Evolutionary conservation across 92 coral and sea anemone species (phyloP).

Genomic region (Epizoanthus fatuus): DNA sequence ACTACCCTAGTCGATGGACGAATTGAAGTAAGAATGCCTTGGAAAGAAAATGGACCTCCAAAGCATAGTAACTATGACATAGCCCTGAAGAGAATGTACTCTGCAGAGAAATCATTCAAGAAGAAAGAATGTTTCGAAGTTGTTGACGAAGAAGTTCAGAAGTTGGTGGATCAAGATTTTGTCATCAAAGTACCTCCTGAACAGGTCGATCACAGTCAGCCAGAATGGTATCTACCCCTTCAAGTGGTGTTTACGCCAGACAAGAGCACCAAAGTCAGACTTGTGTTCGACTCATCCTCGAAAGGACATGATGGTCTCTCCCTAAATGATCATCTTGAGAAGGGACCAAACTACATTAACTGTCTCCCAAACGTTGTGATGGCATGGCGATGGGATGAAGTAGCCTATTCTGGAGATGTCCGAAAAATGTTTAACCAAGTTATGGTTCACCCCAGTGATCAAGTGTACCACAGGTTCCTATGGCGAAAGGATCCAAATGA

Average conservation of each 20-base stretch:
- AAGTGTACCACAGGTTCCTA: constrained; percentile 76
- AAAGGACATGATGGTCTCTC: constrained; percentile 57
- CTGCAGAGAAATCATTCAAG: constrained; percentile 70
- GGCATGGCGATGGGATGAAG: constrained; percentile 77
- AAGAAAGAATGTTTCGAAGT: constrained; percentile 65
- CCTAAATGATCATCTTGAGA: constrained; percentile 67
- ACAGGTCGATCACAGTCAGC: constrained; percentile 24
- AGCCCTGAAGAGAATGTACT: constrained; percentile 67
- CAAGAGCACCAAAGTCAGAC: constrained; percentile 46
- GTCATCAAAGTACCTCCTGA: constrained; percentile 48
- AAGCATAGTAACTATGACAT: constrained; percentile 70
- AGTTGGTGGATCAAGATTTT: constrained; percentile 69
- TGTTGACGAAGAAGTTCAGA: constrained; percentile 62
- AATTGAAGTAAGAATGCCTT: constrained; percentile 70
- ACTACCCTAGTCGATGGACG: constrained; percentile 66
- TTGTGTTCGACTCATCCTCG: constrained; percentile 72
- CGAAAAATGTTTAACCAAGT: constrained; percentile 77
- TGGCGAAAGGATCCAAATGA: constrained; percentile 56
- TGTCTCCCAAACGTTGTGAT: constrained; percentile 55
- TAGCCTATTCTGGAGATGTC: constrained; percentile 65
- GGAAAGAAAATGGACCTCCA: constrained; percentile 73
- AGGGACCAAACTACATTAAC: constrained; percentile 71
- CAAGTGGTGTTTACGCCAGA: constrained; percentile 53
- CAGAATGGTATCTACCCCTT: constrained; percentile 47
- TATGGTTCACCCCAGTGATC: constrained; percentile 71